phyloP scores from a whole-genome alignment of 2,888 invertebrate species.

The Lamproptera curius region DNA sequence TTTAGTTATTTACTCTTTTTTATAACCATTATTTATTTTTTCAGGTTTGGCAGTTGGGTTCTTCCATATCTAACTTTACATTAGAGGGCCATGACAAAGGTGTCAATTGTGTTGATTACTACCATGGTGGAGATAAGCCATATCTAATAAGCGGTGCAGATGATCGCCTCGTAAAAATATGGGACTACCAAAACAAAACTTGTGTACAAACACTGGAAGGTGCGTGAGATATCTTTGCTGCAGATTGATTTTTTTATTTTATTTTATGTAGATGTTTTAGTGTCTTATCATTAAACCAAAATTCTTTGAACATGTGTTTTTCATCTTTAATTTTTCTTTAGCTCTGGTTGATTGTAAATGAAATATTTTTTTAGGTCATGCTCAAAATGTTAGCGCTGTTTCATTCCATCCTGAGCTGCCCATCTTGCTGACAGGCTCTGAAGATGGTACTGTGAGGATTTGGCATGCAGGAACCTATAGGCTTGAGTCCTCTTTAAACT shows the following conservation, averaged over 20 bases:
- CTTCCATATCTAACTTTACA: constrained; percentile 98
- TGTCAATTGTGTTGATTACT: constrained; percentile 99
- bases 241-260: too few species aligned
- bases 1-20: background rate
- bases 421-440: constrained; percentile 97
- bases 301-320: constrained; percentile 2
- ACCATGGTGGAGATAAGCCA: constrained; percentile 99
- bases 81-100: constrained; percentile 99
- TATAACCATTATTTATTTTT: background rate
- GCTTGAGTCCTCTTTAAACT: constrained; percentile 96
- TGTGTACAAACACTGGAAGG: constrained; percentile 98
- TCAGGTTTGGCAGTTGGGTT: constrained; percentile 98
- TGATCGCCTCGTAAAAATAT: constrained; percentile 97
- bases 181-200: constrained; percentile 99
- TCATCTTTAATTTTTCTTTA: background rate
- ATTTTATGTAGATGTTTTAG: too few species aligned
- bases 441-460: constrained; percentile 97
- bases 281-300: too few species aligned
- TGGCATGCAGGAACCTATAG: constrained; percentile 99
- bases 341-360: background rate
- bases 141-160: constrained; percentile 99
- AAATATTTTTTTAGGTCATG: constrained; percentile 81
- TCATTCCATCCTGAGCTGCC: constrained; percentile 99
- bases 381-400: constrained; percentile 96
- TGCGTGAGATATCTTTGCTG: constrained; percentile 26